Evolutionary conservation across 37 sponge, comb jelly and placozoan genomes (phyloP), one percentile per base, ranked within the genome.

Genomic region (Mnemiopsis leidyi): DNA sequence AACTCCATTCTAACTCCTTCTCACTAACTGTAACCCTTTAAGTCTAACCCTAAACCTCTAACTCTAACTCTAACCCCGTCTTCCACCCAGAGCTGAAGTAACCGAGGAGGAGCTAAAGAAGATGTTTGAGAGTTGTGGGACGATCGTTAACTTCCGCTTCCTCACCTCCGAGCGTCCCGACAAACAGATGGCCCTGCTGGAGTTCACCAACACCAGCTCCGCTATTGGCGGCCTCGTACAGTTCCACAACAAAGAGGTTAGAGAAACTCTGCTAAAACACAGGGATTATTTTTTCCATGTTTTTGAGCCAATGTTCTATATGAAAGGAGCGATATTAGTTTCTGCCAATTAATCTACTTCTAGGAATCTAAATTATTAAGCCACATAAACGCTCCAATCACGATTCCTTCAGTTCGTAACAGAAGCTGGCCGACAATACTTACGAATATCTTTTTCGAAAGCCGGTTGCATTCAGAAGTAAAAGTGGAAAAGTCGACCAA

Each of bases 101-200:
- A 85, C 90, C 1, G 90, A 85, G 29, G 61, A 38, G 3, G 90
- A 85, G 90, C 26, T 85, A 1, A 35, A 37, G 39, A 33, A 38
- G 61, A 85, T 85, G 90, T 85, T 85, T 37, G 61, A 85, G 26
- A 40, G 61, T 85, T 85, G 90, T 61, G 90, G 90, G 25, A 40
- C 90, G 0, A 85, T 85, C 24, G 90, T 85, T 13, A 85, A 85
- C 90, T 85, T 85, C 90, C 40, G 90, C 24, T 85, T 85, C 48
- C 90, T 85, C 25, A 40, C 90, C 61, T 85, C 90, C 13, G 90
- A 85, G 23, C 39, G 90, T 16, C 36, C 32, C 7, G 90, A 33
- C 40, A 85, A 85, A 33, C 90, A 85, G 90, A 85, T 85, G 90
- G 90, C 90, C 2, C 90, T 85, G 48, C 40, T 85, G 39, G 90